These are phyloP conservation scores for Cebus imitator DNA, from an alignment of 2,113 vertebrate genomes.

Conservation along the genomic window DNA sequence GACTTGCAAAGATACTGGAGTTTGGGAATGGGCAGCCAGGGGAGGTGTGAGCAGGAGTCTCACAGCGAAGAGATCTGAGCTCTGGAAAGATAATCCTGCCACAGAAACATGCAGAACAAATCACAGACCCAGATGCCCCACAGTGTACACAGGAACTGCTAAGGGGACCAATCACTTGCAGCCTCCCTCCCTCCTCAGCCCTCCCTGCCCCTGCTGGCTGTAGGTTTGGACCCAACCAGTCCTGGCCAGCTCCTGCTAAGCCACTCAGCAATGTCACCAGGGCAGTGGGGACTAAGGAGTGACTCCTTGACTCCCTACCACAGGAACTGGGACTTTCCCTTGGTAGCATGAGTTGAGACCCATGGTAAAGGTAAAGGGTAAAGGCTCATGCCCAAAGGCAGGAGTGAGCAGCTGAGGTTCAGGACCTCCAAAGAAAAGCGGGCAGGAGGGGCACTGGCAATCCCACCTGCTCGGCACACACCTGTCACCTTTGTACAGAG, in stretches of 20 bases:
- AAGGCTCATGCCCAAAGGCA: no score
- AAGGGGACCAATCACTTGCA: rapidly evolving
- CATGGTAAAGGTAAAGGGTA: no score
- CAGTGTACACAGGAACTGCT: background rate
- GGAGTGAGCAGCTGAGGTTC: background rate
- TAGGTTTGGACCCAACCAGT: background rate
- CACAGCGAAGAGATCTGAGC: background rate
- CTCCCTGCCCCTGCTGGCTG: background rate
- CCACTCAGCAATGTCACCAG: background rate
- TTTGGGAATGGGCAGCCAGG: background rate
- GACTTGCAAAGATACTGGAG: background rate
- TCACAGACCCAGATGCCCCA: background rate
- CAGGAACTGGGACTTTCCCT: background rate
- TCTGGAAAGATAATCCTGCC: background rate
- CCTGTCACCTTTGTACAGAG: background rate
- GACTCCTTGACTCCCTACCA: background rate
- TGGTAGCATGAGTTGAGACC: rapidly evolving
- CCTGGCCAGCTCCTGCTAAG: background rate
- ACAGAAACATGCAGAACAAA: background rate
- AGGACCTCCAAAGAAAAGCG: background rate
- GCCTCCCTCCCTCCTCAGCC: background rate
- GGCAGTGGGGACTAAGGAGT: background rate
- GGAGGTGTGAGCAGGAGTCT: background rate
- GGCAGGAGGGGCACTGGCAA: background rate
- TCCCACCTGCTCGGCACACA: background rate